phyloP scores from a whole-genome alignment of 2,113 vertebrate species.

The Triplophysa rosa region DNA sequence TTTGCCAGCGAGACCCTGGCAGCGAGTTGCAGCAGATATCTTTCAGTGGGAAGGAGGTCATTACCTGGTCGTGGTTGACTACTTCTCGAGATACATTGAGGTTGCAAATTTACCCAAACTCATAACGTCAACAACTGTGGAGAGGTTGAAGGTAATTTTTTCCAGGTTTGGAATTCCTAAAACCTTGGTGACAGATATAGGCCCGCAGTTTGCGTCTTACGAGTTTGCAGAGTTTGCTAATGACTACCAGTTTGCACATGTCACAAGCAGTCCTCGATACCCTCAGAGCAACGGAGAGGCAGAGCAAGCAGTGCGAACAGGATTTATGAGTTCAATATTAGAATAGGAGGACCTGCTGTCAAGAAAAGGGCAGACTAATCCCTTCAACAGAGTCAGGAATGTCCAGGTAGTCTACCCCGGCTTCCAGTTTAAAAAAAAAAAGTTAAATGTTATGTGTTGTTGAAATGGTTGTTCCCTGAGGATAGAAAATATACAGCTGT shows the following conservation, averaged over 20 bases:
- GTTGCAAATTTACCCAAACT: neutral
- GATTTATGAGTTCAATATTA: neutral
- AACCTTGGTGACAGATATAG: neutral
- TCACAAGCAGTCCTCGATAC: neutral
- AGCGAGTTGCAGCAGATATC: neutral
- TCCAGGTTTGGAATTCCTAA: neutral
- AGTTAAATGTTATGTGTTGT: too few relatives aligned
- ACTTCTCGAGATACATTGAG: neutral
- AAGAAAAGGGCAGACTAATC: constrained; percentile 8
- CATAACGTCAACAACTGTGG: neutral
- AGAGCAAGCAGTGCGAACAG: neutral
- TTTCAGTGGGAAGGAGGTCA: neutral
- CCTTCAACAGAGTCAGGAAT: constrained; percentile 1
- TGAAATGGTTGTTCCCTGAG: too few relatives aligned
- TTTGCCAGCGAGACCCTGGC: neutral
- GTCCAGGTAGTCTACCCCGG: neutral
- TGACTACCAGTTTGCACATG: neutral
- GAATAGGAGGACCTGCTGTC: neutral
- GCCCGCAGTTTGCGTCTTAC: neutral
- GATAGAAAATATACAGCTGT: too few relatives aligned
- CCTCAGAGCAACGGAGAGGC: neutral
- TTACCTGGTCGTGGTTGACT: neutral
- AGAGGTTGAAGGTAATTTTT: neutral
- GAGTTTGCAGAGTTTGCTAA: neutral
- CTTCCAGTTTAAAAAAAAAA: neutral